Evolutionary conservation across 1,140 invertebrate species (phyloP).

Genomic region (Macrocentrus cingulum): DNA sequence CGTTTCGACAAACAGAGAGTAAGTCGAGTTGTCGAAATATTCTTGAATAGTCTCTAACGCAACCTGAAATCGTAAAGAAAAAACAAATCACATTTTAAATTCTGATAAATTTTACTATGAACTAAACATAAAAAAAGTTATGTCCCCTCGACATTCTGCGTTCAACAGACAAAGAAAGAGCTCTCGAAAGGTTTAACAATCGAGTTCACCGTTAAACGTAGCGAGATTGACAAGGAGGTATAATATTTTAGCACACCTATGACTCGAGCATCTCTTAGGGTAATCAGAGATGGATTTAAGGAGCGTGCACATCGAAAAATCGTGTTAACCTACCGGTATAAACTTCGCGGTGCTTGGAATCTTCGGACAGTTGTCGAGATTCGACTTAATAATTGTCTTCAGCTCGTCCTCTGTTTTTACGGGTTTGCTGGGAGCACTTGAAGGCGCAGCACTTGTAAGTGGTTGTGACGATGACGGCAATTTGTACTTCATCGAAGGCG

Average conservation of each 20-base stretch:
- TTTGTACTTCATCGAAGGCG: slow-evolving; percentile 42
- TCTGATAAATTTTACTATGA: too few species aligned
- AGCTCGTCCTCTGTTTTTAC: slow-evolving; percentile 42
- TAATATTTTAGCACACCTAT: slow-evolving; percentile 55
- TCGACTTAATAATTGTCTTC: slow-evolving; percentile 29
- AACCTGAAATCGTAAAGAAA: slow-evolving; percentile 22
- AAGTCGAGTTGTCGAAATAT: slow-evolving; percentile 29
- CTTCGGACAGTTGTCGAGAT: slow-evolving; percentile 42
- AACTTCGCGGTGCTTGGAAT: slow-evolving; percentile 31
- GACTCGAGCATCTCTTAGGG: slow-evolving; percentile 52
- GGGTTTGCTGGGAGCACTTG: slow-evolving; percentile 31
- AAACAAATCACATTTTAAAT: too few species aligned
- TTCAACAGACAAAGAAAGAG: slow-evolving; percentile 23
- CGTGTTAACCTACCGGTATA: slow-evolving; percentile 20
- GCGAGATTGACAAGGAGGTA: slow-evolving; percentile 42
- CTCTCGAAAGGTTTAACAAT: slow-evolving; percentile 25
- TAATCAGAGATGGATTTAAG: slow-evolving; percentile 47
- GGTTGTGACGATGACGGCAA: slow-evolving; percentile 26
- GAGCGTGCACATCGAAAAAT: slow-evolving; percentile 40
- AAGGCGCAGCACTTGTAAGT: slow-evolving; percentile 30
- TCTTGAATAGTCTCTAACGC: slow-evolving; percentile 26
- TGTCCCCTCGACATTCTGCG: slow-evolving; percentile 37
- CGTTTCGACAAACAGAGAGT: slow-evolving; percentile 34
- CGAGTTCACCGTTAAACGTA: background rate
- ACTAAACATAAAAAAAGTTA: background rate